phyloP scores from a whole-genome alignment of 92 coral and sea anemone species.

The Heteractis magnifica region DNA sequence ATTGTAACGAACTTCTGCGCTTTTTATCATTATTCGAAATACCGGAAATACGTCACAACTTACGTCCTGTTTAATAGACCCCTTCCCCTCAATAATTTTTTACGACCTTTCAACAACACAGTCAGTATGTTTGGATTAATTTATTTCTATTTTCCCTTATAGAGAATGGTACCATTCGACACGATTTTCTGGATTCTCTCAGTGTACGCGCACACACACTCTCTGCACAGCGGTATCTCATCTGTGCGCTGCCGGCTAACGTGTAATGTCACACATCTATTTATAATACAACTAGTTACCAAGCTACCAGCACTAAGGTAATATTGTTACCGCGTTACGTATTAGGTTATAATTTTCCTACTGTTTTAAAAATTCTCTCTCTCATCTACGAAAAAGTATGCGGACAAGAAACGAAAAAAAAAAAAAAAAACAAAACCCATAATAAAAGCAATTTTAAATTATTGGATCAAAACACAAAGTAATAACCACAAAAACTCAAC shows the following conservation, averaged over 20 bases:
- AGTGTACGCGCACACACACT: not conserved
- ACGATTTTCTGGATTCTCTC: not conserved
- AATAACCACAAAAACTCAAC: not conserved
- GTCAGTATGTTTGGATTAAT: not conserved
- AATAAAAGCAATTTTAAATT: not conserved
- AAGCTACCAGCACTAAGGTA: slow-evolving; percentile 1
- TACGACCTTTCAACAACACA: not conserved
- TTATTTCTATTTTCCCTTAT: not conserved
- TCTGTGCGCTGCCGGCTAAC: not conserved
- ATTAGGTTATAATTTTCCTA: not conserved
- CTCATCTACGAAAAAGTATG: not conserved
- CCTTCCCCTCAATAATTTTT: no score
- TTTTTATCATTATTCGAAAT: no score
- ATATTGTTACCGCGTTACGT: not conserved
- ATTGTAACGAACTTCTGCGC: no score
- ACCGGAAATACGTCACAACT: no score
- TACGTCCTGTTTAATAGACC: no score
- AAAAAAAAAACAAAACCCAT: not conserved
- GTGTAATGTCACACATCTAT: slow-evolving; percentile 2
- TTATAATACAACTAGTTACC: not conserved
- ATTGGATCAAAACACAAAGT: not conserved
- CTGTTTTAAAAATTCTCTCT: not conserved
- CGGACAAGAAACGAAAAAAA: not conserved
- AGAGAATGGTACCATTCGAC: not conserved
- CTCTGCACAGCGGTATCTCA: slow-evolving; percentile 3